Base-by-base conservation (phyloP, 2,113 vertebrate species). In the Syngnathus typhle region DNA sequence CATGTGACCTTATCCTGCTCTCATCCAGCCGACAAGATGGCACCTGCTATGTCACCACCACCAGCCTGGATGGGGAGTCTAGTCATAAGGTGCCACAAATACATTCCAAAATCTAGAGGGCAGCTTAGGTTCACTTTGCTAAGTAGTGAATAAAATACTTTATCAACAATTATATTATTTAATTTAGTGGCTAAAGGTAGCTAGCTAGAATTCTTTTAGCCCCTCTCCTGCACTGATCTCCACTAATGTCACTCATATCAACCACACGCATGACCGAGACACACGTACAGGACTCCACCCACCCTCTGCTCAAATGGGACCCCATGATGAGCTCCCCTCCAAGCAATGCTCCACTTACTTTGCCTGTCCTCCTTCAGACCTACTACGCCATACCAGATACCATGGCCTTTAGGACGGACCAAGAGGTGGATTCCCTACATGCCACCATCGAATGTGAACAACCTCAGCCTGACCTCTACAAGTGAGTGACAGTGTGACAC, bases 401-500 rank as follows among this genome's bases (percentile, higher is more conserved):
- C 69, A 95, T 94, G 87, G 92, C 94, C 79, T 98, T 98, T 91
- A 93, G 90, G 69, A 93, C 89, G 4, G 97, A 96, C 73, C 92
- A 90, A 68, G 97, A 98, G 82, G 89, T 99, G 0, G 94, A 95
- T 60, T 89, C 90, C 3, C 80, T 99, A 11, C 94, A 95, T 3
- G 96, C 96, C 74, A 98, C 94, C 38, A 94, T 99, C 81, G 97
- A 99, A 93, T 99, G 97, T 86, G 96, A 98, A 91, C 97, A 98
- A 89, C 97, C 97, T 6, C 96, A 99, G 84, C 96, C 96, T 39
- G 97, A 99, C 88, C 95, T 98, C 82, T 99, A 99, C 92, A 99
- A 94, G 97, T 98, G 27, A 32, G 27, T 32, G 27, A 32, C 89
- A 94, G 95, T 81, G 65, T 43, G 46, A 73, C 64, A 65, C 43